Evolutionary conservation across 2,888 invertebrate genomes (phyloP), one percentile per base, ranked within the genome.

Genomic region (Oxyteleia sp.): DNA sequence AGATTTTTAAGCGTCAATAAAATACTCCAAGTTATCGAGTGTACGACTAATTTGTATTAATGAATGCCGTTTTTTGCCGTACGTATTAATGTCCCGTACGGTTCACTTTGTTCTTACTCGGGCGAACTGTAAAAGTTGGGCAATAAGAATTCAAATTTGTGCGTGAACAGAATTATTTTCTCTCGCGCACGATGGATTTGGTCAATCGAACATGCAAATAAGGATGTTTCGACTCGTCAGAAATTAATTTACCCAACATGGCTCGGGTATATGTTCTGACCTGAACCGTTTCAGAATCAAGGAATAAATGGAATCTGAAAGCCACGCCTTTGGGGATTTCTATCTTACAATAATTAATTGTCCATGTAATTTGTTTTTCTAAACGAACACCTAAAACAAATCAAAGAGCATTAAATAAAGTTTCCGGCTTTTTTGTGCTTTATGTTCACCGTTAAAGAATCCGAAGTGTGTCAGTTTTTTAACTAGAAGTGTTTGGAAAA

Each of bases 141-240:
- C 13, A 51, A 51, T 51, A 26, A 26, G 8, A 41, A 43, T 23
- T 45, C 43, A 32, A 29, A 63, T 63, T 63, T 45, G 18, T 32
- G 18, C 26, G 29, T 32, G 11, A 8, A 41, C 23, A 4, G 16
- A 43, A 47, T 41, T 32, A 32, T 51, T 32, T 63, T 32, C 18
- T 15, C n/a, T 32, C 26, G n/a, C 5, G 8, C 26, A 26, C 51
- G 23, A 26, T 20, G 26, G n/a, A 13, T 57, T 32, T 13, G 57
- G 32, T 35, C 55, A 66, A 55, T 32, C 43, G 43, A 51, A 49
- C 49, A 66, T 66, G 75, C 64, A 57, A 75, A 66, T 75, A 57
- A 57, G 57, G 18, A 29, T 45, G 26, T 18, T 43, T 1, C 4
- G 55, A 35, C 47, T 47, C 49, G 11, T 64, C 29, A 47, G 55